A percentile compares a stretch with the other conserved stretches of the same genome.
Conservation (phyloP, 2,113 vertebrate species). For the Parus major region DNA sequence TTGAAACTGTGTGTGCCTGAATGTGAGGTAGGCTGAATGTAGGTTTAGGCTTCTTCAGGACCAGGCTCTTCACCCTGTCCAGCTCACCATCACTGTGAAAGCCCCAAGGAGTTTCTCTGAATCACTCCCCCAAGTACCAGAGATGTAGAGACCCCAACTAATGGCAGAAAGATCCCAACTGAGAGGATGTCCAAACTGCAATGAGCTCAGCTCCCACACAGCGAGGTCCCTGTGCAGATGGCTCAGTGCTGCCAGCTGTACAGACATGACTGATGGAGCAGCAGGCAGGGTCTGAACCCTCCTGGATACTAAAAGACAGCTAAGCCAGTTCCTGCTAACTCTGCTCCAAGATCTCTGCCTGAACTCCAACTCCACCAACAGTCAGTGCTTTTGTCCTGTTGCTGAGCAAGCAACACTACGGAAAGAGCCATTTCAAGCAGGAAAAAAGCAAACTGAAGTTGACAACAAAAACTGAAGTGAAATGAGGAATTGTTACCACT, state of each 20-base stretch:
- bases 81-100: not conserved
- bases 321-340: not conserved
- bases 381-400: not conserved
- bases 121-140: not conserved
- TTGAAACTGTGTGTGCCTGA: fast-evolving
- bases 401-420: fast-evolving
- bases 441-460: not conserved
- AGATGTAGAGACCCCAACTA: not conserved
- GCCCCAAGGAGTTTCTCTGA: not conserved
- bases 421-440: not conserved
- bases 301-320: not conserved
- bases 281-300: not conserved
- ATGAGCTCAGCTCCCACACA: not conserved
- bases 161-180: not conserved
- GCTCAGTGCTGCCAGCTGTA: not conserved
- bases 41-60: not conserved
- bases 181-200: not conserved
- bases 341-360: fast-evolving
- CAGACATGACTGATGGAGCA: not conserved
- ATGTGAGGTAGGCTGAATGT: not conserved
- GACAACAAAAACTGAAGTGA: slow-evolving; percentile 14
- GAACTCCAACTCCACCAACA: not conserved
- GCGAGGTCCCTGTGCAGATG: fast-evolving
- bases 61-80: not conserved
- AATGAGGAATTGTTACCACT: slow-evolving; percentile 29